Evolutionary conservation across 2,113 vertebrate genomes (phyloP).

Genomic region (Forbesichthys papilliferus): DNA sequence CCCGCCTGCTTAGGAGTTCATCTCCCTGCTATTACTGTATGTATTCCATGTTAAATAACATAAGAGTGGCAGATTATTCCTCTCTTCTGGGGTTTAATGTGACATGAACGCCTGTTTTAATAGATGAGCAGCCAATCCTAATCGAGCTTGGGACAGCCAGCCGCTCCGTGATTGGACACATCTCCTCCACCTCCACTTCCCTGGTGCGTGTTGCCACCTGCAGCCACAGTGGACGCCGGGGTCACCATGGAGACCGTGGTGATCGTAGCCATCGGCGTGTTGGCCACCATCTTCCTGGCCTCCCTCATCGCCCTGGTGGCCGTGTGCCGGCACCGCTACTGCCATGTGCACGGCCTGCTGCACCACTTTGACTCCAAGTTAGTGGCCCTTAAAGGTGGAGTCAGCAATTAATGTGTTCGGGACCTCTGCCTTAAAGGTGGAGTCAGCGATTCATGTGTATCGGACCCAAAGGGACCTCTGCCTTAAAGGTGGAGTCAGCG

Average conservation of each 20-base stretch:
- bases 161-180: background rate
- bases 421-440: background rate
- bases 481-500: no score
- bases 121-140: no score
- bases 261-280: conserved; percentile 92
- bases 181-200: background rate
- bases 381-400: conserved; percentile 33
- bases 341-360: conserved; percentile 84
- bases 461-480: no score
- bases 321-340: conserved; percentile 93
- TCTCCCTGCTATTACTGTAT: background rate
- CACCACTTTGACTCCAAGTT: conserved; percentile 92
- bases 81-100: conserved; percentile 10
- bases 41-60: background rate
- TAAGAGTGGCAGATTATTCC: background rate
- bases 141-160: no score
- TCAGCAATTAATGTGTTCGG: background rate
- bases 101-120: conserved; percentile 9
- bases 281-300: conserved; percentile 95
- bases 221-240: conserved; percentile 16
- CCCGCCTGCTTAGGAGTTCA: background rate
- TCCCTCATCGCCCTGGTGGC: conserved; percentile 92
- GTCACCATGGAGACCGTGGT: conserved; percentile 93
- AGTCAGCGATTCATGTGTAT: no score
- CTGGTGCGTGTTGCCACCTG: conserved; percentile 13